Conservation (phyloP, 2,797 vertebrate species). For the Falco columbarius region DNA sequence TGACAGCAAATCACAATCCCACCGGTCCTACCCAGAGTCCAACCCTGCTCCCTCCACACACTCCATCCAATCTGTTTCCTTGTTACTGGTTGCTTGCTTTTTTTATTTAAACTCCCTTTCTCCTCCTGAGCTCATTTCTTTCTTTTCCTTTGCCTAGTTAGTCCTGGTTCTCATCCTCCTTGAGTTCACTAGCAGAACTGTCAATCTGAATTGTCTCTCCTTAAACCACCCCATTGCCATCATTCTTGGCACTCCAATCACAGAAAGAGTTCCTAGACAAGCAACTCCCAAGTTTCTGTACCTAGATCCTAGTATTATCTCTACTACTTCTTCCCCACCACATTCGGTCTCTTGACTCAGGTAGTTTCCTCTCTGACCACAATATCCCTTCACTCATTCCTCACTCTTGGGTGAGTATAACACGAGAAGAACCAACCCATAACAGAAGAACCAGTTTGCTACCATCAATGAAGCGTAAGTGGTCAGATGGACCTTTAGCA, state of each 20-base stretch:
- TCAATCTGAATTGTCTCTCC: background rate
- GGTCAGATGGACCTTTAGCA: background rate
- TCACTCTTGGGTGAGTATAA: background rate
- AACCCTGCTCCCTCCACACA: background rate
- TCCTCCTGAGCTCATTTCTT: background rate
- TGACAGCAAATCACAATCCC: background rate
- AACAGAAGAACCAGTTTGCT: background rate
- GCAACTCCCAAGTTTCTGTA: background rate
- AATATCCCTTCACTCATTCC: background rate
- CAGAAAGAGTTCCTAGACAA: background rate
- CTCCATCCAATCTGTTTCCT: background rate
- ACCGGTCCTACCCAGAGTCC: background rate
- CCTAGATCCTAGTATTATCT: background rate
- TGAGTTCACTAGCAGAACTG: background rate
- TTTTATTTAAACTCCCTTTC: background rate
- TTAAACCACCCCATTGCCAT: background rate
- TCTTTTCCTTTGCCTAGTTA: background rate
- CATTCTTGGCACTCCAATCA: background rate
- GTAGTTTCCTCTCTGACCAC: background rate
- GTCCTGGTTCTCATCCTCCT: background rate
- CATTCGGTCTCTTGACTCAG: background rate
- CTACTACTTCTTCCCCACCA: background rate
- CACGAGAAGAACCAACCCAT: background rate
- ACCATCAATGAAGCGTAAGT: accelerated
- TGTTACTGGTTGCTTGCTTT: background rate